phyloP scores from a whole-genome alignment of 2,888 invertebrate species.

The Slavum lentiscoides region DNA sequence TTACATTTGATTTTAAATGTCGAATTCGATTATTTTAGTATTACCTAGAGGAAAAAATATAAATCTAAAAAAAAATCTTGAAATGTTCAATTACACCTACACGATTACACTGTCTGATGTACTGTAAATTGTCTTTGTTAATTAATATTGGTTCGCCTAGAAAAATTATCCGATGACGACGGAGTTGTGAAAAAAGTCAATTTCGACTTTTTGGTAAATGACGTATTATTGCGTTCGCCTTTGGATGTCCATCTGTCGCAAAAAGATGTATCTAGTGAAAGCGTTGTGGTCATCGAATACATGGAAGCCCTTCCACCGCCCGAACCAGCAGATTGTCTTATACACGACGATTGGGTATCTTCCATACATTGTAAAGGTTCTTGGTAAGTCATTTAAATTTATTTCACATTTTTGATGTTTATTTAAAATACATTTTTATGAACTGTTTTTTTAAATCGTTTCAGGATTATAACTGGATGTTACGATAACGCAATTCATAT shows the following conservation, averaged over 20 bases:
- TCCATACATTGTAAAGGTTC: conserved; percentile 73
- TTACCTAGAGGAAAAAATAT: too few species aligned
- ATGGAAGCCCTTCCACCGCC: conserved; percentile 88
- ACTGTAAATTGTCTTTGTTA: too few species aligned
- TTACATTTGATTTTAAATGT: too few species aligned
- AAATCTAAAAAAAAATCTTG: too few species aligned
- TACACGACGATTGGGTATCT: conserved; percentile 98
- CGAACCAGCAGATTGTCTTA: conserved; percentile 85
- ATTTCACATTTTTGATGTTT: not conserved
- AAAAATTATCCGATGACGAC: conserved; percentile 36
- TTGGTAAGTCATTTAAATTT: conserved; percentile 63
- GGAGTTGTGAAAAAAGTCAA: conserved; percentile 61
- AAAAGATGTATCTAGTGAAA: conserved; percentile 78
- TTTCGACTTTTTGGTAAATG: conserved; percentile 86
- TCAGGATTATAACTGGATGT: conserved; percentile 86
- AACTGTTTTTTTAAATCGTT: not conserved
- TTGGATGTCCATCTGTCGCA: conserved; percentile 77
- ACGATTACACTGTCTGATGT: too few species aligned
- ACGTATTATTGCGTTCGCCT: conserved; percentile 76
- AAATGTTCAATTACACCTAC: too few species aligned
- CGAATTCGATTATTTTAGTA: too few species aligned
- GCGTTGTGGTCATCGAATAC: conserved; percentile 87
- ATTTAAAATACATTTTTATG: not conserved
- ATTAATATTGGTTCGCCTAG: conserved; percentile 11
- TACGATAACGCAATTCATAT: conserved; percentile 91